phyloP scores from a whole-genome alignment of 2,888 invertebrate genomes.

The Coenonympha glycerion region DNA sequence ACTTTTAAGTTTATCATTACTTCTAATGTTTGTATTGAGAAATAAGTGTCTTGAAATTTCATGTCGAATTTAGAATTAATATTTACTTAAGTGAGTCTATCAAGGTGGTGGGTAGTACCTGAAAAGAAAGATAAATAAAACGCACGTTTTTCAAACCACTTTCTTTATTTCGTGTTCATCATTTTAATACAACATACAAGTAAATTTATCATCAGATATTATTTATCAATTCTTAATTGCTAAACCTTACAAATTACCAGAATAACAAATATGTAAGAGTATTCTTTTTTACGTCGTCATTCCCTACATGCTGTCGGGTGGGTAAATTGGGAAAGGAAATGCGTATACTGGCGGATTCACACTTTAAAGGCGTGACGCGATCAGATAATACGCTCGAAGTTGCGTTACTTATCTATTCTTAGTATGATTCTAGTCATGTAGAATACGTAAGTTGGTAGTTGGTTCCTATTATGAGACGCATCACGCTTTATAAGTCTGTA shows the following conservation, averaged over 20 bases:
- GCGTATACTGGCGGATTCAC: conserved; percentile 40
- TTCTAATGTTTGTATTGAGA: too few species aligned
- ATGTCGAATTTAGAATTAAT: too few species aligned
- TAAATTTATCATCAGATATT: conserved; percentile 77
- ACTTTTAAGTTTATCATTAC: too few species aligned
- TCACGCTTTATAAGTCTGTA: background rate
- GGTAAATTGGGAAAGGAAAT: conserved; percentile 47
- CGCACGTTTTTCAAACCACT: conserved; percentile 68
- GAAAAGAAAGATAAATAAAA: conserved; percentile 45
- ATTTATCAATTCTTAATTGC: conserved; percentile 72
- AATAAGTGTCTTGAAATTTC: too few species aligned
- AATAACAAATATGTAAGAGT: conserved; percentile 66
- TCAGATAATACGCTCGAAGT: too few species aligned
- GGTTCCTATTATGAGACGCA: background rate
- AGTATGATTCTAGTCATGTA: background rate
- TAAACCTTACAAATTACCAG: conserved; percentile 70
- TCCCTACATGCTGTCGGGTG: conserved; percentile 26
- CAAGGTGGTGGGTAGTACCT: too few species aligned
- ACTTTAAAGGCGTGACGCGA: conserved; percentile 18
- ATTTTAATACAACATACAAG: conserved; percentile 77
- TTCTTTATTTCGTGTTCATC: conserved; percentile 76
- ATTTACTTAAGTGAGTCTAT: too few species aligned
- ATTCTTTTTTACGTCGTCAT: conserved; percentile 33
- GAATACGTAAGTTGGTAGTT: background rate
- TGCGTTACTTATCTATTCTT: too few species aligned